Conservation (phyloP, 2,113 vertebrate species). For the Mesitornis unicolor region DNA sequence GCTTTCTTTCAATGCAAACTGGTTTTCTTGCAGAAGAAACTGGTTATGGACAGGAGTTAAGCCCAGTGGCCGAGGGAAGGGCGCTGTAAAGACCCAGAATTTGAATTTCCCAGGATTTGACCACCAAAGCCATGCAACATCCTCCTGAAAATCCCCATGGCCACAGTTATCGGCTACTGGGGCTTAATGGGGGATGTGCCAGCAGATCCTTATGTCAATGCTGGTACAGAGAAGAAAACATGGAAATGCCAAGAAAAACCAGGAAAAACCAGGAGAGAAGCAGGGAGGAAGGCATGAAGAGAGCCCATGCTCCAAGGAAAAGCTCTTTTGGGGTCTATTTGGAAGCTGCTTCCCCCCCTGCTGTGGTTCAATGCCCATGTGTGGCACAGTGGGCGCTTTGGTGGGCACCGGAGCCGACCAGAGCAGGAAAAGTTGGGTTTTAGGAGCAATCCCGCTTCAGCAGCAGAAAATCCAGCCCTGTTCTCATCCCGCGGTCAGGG, state of each 20-base stretch:
- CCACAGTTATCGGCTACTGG: neutral
- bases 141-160: neutral
- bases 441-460: neutral
- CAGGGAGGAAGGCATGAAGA: neutral
- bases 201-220: neutral
- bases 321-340: neutral
- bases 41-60: neutral
- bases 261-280: neutral
- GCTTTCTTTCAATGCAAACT: rapidly evolving
- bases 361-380: no score
- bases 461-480: neutral
- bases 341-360: no score
- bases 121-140: neutral
- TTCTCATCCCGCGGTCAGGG: neutral
- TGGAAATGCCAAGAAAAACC: rapidly evolving
- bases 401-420: neutral
- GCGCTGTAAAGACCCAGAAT: neutral
- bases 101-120: neutral
- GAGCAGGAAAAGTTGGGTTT: neutral
- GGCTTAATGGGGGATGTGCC: neutral
- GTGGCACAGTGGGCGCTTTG: rapidly evolving
- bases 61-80: neutral
- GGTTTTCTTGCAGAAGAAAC: neutral
- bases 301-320: neutral
- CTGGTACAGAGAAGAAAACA: rapidly evolving